These are phyloP conservation scores for Eolophus roseicapilla DNA, from an alignment of 2,113 vertebrate genomes.

Conservation along the genomic window DNA sequence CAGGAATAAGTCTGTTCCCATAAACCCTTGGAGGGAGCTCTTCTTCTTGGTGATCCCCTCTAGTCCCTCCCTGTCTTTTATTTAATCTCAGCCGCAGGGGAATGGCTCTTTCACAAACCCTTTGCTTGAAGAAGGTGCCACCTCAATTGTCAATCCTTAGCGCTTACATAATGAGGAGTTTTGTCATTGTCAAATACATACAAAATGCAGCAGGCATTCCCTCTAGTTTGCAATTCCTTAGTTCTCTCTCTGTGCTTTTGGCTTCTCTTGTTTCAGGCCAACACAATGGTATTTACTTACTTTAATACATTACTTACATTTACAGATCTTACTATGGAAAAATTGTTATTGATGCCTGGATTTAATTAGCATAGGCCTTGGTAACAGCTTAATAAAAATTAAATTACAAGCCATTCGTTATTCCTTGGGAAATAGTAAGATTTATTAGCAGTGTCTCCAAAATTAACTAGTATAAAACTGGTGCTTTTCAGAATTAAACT, in stretches of 20 bases:
- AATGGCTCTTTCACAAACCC: neutral
- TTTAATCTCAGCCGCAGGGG: neutral
- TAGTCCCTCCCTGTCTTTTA: neutral
- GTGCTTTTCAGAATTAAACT: constrained; percentile 50
- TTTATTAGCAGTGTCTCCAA: constrained; percentile 47
- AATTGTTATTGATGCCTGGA: constrained; percentile 44
- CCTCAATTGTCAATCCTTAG: constrained; percentile 12
- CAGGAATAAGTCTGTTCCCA: neutral
- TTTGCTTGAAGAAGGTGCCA: constrained; percentile 32
- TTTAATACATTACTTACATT: constrained; percentile 63
- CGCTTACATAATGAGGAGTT: neutral
- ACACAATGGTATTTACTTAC: constrained; percentile 25
- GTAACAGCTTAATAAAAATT: constrained; percentile 64
- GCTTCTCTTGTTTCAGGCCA: neutral
- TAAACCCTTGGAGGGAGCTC: neutral
- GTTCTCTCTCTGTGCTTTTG: neutral
- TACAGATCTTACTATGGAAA: constrained; percentile 46
- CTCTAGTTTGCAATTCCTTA: neutral
- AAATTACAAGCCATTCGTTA: constrained; percentile 55
- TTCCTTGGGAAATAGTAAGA: constrained; percentile 62
- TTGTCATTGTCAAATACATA: neutral
- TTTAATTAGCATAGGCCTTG: constrained; percentile 61
- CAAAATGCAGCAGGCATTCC: neutral
- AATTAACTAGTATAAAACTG: constrained; percentile 60
- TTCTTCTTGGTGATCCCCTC: neutral